A percentile compares a stretch with the other conserved stretches of the same genome.
These are phyloP conservation scores for Chaetophractus vellerosus DNA, from an alignment of 2,797 vertebrate genomes.

Conservation along the genomic window DNA sequence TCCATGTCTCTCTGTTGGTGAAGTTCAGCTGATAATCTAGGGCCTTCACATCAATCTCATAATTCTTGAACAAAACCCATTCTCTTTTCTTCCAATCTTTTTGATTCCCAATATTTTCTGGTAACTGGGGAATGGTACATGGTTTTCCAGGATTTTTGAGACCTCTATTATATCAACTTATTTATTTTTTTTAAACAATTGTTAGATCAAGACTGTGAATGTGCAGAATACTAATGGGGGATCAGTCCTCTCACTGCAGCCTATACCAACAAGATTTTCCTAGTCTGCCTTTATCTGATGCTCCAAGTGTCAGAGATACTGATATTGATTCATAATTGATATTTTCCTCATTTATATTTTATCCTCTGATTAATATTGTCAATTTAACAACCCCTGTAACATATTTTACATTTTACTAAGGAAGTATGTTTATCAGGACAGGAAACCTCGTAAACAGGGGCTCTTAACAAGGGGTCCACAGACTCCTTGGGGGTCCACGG, in stretches of 20 bases:
- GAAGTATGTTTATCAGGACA: background rate
- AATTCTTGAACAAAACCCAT: background rate
- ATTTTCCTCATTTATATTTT: background rate
- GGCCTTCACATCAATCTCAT: background rate
- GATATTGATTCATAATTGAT: background rate
- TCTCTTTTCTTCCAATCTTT: background rate
- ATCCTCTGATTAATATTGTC: background rate
- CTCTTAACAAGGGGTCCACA: too few species aligned
- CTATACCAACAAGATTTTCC: too few species aligned
- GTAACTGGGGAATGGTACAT: background rate
- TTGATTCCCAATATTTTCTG: background rate
- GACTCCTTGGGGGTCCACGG: too few species aligned
- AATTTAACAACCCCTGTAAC: background rate
- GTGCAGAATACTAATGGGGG: background rate
- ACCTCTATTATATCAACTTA: background rate
- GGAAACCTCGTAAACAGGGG: background rate
- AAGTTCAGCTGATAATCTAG: background rate
- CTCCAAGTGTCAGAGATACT: background rate
- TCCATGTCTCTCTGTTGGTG: too few species aligned
- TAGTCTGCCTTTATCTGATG: too few species aligned
- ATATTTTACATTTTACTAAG: background rate
- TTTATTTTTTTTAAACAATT: background rate
- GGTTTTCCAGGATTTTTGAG: background rate
- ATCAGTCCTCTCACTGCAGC: background rate
- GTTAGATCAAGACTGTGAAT: too few species aligned